These are phyloP conservation scores for Podarcis lilfordi DNA, from an alignment of 2,797 vertebrate genomes.

Conservation along the genomic window DNA sequence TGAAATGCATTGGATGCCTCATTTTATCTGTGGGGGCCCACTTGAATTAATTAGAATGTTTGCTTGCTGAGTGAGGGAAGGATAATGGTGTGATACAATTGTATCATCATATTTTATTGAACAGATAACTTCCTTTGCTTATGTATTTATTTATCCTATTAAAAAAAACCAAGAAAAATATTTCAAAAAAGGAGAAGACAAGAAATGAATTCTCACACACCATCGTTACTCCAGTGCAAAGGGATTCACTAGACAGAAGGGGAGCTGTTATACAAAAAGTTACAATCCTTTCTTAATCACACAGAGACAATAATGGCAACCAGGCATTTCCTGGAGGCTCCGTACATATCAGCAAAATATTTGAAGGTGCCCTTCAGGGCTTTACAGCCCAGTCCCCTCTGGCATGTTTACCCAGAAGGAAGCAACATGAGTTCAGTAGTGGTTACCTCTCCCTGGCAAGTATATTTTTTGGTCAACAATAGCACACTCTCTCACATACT, in stretches of 20 bases:
- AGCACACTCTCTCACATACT: not conserved
- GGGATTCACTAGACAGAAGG: not conserved
- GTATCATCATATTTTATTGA: too few species aligned
- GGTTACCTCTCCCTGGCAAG: not conserved
- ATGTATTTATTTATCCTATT: too few species aligned
- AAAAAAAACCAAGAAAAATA: too few species aligned
- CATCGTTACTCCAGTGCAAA: not conserved
- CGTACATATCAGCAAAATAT: not conserved
- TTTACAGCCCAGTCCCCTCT: not conserved
- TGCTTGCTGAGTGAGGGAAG: too few species aligned
- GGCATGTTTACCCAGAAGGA: not conserved
- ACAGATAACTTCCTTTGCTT: too few species aligned
- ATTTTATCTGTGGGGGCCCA: too few species aligned
- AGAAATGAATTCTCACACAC: not conserved
- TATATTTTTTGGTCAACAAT: not conserved
- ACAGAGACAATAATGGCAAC: conserved; percentile 30
- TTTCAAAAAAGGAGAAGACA: not conserved
- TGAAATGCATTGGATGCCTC: too few species aligned
- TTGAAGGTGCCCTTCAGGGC: not conserved
- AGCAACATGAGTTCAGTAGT: not conserved
- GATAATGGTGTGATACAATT: too few species aligned
- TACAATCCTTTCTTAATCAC: not conserved
- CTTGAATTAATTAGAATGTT: too few species aligned
- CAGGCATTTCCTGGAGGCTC: conserved; percentile 1
- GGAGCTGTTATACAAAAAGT: not conserved